phyloP scores from a whole-genome alignment of 2,888 invertebrate genomes.

The Thumatha senex region DNA sequence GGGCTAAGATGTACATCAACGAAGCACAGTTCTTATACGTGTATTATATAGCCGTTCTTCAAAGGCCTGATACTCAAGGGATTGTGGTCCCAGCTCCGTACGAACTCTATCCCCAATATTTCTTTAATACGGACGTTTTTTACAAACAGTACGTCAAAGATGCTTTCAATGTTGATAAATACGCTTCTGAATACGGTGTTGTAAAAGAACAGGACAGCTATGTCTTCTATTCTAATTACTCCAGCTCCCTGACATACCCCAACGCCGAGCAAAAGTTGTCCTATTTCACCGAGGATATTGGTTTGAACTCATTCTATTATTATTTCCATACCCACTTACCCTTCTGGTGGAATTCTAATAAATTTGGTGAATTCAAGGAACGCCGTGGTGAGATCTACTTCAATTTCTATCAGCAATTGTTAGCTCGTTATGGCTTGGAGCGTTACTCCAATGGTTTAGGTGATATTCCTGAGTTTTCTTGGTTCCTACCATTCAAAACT shows the following conservation, averaged over 20 bases:
- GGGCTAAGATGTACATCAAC: constrained; percentile 83
- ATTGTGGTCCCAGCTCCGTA: constrained; percentile 86
- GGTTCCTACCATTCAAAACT: constrained; percentile 82
- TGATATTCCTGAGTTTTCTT: constrained; percentile 84
- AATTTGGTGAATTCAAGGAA: constrained; percentile 73
- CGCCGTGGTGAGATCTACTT: constrained; percentile 86
- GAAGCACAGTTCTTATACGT: constrained; percentile 85
- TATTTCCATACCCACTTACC: constrained; percentile 85
- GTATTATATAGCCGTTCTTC: constrained; percentile 82
- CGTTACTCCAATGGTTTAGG: constrained; percentile 86
- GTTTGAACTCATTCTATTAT: constrained; percentile 86
- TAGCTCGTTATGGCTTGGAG: constrained; percentile 88
- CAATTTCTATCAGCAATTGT: constrained; percentile 86
- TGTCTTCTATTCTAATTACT: constrained; percentile 83
- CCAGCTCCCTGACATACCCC: constrained; percentile 73
- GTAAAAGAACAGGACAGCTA: constrained; percentile 64
- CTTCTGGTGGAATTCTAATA: constrained; percentile 84
- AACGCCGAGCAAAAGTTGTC: constrained; percentile 84
- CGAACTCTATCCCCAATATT: constrained; percentile 86
- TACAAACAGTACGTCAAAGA: constrained; percentile 67
- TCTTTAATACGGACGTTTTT: constrained; percentile 84
- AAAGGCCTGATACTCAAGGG: constrained; percentile 82
- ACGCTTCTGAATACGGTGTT: neutral
- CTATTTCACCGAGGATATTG: constrained; percentile 89
- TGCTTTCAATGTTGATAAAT: constrained; percentile 48